Evolutionary conservation across 2,888 invertebrate species (phyloP), one percentile per base, ranked within the genome.

Genomic region (Gibbula magus): DNA sequence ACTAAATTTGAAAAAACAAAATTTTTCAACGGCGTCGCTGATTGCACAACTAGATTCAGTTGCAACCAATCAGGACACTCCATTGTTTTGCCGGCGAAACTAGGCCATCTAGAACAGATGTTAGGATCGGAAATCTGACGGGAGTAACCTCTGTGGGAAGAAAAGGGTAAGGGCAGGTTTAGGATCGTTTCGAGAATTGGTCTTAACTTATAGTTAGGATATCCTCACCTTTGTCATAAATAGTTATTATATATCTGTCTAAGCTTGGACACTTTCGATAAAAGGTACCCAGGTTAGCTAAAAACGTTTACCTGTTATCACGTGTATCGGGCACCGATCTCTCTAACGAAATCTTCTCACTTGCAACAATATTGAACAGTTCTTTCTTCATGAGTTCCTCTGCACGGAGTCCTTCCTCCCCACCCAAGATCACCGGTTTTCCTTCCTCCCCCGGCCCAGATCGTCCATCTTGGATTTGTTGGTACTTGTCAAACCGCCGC

Each of bases 311-410:
- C 94, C 89, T 86, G 74, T 90, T 84, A 86, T 94, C 93, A 82
- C 95, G 89, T 90, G 94, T 92, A 94, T 95, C 97, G 90, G 95
- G 95, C 52, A 97, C 93, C 85, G 95, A 96, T 86, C 98, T 94
- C 92, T 97, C 96, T 88, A 97, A 95, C 0, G 97, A 95, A 90
- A 98, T 96, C 91, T 96, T 95, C 91, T 98, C 96, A 91, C 97
- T 98, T 8, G 98, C 94, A 86, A 97, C 95, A 81, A 97, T 95
- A 92, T 98, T 98, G 85, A 98, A 95, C 0, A 98, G 98, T 86
- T 96, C 96, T 90, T 95, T 96, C 88, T 96, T 95, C 91, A 96
- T 95, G 0, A 96, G 94, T 85, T 95, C 94, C 81, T 96, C 96
- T 32, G 94, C 90, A 86, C 86, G 87, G 56, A 93, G 92, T 88